These are phyloP conservation scores for Helostoma temminkii DNA, from an alignment of 2,797 vertebrate species.

Conservation along the genomic window DNA sequence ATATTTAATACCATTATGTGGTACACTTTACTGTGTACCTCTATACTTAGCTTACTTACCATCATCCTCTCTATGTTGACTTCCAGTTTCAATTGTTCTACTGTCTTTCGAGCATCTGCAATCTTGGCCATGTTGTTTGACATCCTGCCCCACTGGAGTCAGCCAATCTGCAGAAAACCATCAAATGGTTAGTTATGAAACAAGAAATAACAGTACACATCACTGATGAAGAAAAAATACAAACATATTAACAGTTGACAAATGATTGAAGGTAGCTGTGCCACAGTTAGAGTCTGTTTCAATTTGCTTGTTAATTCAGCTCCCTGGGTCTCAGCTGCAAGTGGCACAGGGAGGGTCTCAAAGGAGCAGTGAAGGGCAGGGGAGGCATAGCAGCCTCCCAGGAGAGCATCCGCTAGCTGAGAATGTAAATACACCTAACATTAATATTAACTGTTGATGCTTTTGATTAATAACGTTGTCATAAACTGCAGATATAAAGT, in stretches of 20 bases:
- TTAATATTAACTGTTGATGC: conserved; percentile 46
- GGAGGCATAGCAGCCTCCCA: conserved; percentile 61
- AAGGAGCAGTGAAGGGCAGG: conserved; percentile 63
- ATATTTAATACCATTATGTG: neutral
- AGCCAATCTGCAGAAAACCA: conserved; percentile 42
- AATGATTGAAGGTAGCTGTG: conserved; percentile 26
- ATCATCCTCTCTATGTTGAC: conserved; percentile 95
- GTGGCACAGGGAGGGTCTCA: conserved; percentile 74
- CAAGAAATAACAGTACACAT: neutral
- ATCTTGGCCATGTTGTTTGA: conserved; percentile 96
- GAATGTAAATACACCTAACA: conserved; percentile 69
- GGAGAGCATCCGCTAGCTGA: conserved; percentile 44
- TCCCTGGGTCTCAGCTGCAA: conserved; percentile 86
- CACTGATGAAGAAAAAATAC: neutral
- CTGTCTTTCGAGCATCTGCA: conserved; percentile 91
- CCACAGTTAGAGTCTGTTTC: conserved; percentile 70
- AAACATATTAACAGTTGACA: neutral
- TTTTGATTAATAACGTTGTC: conserved; percentile 7
- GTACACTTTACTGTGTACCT: neutral
- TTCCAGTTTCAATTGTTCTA: conserved; percentile 93
- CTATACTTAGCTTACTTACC: conserved; percentile 76
- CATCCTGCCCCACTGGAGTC: conserved; percentile 77
- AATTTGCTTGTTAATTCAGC: conserved; percentile 79
- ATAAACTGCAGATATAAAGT: conserved; percentile 11
- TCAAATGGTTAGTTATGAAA: neutral